Base-by-base conservation (phyloP, 2,888 invertebrate species). In the Habrosyne pyritoides region DNA sequence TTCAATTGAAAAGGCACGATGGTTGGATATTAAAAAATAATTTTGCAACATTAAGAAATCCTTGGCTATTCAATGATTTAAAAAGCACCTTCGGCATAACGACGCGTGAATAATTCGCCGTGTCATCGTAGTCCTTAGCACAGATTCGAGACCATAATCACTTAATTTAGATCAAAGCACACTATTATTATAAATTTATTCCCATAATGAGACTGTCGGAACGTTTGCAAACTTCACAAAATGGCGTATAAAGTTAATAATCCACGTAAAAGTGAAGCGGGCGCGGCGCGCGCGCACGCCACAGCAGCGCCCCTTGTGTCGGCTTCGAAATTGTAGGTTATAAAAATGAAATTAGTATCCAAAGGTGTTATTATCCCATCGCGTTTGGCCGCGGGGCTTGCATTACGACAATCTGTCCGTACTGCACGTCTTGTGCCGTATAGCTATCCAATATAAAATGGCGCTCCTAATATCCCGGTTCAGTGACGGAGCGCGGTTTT, bases 361-460 rank as follows among this genome's bases (percentile, higher is more conserved):
- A 88, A 91, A 90, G 90, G 86, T 91, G 91, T 92, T 92, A 92
- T 92, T 92, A 92, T 91, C 91, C 91, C 92, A 91, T 92, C 91
- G 92, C 90, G 87, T 91, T 91, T 90, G 90, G 87, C 92, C 91
- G 87, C 86, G 80, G 82, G 92, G 84, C 91, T 90, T 91, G 87
- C 91, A 92, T 92, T 91, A 92, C 91, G 92, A 92, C 92, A 91
- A 91, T 91, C 91, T 91, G 91, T 91, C 91, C 91, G 91, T 92
- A 92, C 90, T 87, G 91, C 92, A 91, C 91, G 92, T 91, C 91
- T 91, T 87, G 88, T 88, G 89, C 90, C 82, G 87, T 91, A 91
- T 90, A 91, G 89, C 91, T 91, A 91, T 89, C 91, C 91, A 89
- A 91, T 91, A 91, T 91, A 91, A 92, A 92, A 91, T 89, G 91